phyloP scores from a whole-genome alignment of 2,113 vertebrate species.

The Pachycephala philippinensis region DNA sequence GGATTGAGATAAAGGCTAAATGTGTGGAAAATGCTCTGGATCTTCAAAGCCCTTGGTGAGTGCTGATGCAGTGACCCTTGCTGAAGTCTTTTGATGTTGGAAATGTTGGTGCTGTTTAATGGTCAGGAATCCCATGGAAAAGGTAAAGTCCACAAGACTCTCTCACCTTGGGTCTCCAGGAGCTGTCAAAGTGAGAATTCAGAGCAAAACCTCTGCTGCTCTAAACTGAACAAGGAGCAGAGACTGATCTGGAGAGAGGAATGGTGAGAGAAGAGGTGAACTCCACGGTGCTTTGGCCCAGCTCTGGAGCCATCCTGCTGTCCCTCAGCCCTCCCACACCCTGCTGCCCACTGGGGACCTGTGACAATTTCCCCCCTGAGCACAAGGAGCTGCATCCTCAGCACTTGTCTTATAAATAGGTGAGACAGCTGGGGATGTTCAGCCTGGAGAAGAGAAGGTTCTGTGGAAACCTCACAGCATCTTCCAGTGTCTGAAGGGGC shows the following conservation, averaged over 20 bases:
- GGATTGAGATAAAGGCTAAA: neutral
- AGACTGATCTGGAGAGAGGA: neutral
- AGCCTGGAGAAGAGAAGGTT: neutral
- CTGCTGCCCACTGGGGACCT: neutral
- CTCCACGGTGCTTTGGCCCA: neutral
- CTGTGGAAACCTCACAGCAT: neutral
- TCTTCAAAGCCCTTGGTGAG: neutral
- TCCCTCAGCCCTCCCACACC: neutral
- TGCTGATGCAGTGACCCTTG: neutral
- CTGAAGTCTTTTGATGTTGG: neutral
- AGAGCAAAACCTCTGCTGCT: neutral
- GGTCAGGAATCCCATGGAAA: neutral
- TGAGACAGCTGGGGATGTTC: neutral
- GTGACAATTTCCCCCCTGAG: rapidly evolving
- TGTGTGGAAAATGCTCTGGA: neutral
- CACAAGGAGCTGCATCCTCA: neutral
- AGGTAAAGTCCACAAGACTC: neutral
- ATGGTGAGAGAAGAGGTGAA: neutral
- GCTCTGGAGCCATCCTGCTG: neutral
- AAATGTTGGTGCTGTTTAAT: neutral
- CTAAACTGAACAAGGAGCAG: neutral
- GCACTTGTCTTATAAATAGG: neutral
- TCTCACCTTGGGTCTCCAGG: neutral
- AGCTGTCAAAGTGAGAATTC: neutral
- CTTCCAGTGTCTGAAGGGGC: neutral